phyloP scores from a whole-genome alignment of 2,797 vertebrate genomes.

The Mormyrus proboscirostris region DNA sequence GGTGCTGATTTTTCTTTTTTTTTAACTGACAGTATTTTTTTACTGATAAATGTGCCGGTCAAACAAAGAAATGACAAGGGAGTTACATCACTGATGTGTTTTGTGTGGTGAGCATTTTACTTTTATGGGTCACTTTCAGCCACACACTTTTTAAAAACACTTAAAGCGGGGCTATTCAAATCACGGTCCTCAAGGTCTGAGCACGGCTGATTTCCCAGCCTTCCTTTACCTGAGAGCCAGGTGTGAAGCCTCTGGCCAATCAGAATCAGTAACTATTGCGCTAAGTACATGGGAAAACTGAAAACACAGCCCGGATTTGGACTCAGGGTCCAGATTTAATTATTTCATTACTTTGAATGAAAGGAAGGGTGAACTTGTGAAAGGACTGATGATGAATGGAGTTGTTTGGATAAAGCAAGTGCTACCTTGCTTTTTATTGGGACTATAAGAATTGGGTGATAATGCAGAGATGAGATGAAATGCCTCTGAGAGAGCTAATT shows the following conservation, averaged over 20 bases:
- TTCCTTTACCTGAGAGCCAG: not conserved
- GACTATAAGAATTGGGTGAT: not conserved
- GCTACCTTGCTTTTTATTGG: not conserved
- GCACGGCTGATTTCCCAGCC: not conserved
- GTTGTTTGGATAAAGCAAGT: not conserved
- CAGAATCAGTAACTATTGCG: not conserved
- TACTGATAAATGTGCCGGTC: not conserved
- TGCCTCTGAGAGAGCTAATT: too few species aligned
- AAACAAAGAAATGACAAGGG: not conserved
- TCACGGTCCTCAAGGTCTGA: not conserved
- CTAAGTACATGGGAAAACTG: not conserved
- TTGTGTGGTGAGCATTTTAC: not conserved
- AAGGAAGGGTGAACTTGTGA: not conserved
- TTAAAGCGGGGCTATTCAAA: not conserved
- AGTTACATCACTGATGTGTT: not conserved
- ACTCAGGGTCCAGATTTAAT: not conserved
- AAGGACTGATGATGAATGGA: not conserved
- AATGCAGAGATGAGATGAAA: not conserved
- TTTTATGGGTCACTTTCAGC: not conserved
- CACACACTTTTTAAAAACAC: not conserved
- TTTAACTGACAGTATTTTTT: not conserved
- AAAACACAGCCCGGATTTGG: not conserved
- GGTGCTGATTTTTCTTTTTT: not conserved
- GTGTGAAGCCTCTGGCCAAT: not conserved
- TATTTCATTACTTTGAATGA: not conserved